Evolutionary conservation across 2,888 invertebrate species (phyloP).

Genomic region (Ecdyonurus torrentis): DNA sequence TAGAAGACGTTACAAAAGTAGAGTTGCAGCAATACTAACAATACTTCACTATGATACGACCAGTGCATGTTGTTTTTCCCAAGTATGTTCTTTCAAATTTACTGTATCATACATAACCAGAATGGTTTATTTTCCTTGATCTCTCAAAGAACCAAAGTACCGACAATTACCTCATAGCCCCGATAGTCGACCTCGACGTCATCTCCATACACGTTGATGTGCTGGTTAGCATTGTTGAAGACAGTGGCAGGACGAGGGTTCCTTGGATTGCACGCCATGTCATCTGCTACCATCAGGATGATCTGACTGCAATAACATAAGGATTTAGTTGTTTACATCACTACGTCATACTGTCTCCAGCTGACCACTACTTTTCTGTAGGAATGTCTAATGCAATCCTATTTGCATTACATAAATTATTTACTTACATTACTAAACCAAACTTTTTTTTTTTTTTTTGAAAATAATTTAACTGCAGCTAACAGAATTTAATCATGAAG

Average conservation of each 20-base stretch:
- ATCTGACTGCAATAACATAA: conserved; percentile 52
- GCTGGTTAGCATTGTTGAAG: conserved; percentile 94
- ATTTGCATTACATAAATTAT: no score
- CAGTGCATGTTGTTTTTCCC: background rate
- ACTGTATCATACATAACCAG: no score
- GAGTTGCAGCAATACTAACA: no score
- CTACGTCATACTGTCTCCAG: no score
- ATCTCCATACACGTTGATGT: conserved; percentile 97
- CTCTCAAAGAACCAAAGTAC: no score
- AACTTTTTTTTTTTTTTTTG: background rate
- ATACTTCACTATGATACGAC: background rate
- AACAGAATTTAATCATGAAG: no score
- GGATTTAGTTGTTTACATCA: background rate
- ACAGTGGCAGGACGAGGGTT: conserved; percentile 97
- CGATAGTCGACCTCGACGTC: conserved; percentile 98
- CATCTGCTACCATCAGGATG: conserved; percentile 98
- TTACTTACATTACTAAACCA: background rate
- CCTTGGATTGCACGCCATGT: conserved; percentile 97
- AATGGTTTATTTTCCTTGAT: no score
- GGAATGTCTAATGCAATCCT: background rate
- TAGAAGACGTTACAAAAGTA: no score
- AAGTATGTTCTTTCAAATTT: background rate
- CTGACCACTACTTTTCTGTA: background rate
- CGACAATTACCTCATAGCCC: conserved; percentile 75
- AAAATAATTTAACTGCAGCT: no score